Percentiles rank a stretch among this genome's conserved stretches.
Evolutionary conservation across 1,140 invertebrate species (phyloP).

Genomic region (Aporrectodea caliginosa): DNA sequence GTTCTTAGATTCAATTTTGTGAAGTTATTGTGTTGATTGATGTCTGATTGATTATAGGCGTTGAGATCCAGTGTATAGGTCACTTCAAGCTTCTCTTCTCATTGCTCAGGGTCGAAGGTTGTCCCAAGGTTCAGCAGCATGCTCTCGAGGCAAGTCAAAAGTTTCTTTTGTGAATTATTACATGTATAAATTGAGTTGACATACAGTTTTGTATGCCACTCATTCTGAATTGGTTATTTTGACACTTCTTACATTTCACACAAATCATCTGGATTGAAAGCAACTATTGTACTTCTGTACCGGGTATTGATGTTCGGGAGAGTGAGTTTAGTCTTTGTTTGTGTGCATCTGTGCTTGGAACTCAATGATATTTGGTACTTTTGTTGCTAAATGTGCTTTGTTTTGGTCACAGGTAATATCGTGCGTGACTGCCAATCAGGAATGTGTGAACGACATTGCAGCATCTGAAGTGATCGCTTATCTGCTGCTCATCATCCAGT

Average conservation of each 20-base stretch:
- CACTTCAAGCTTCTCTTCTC: slow-evolving; percentile 88
- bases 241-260: no score
- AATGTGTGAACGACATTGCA: slow-evolving; percentile 93
- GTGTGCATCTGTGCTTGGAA: background rate
- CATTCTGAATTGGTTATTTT: no score
- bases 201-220: no score
- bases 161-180: no score
- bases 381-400: background rate
- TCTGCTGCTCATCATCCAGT: slow-evolving; percentile 73
- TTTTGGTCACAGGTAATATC: slow-evolving; percentile 63
- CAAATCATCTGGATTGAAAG: no score
- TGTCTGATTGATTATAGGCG: slow-evolving; percentile 58
- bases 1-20: no score
- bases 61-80: slow-evolving; percentile 95
- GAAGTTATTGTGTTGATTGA: background rate
- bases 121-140: slow-evolving; percentile 67
- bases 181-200: no score
- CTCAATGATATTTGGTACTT: background rate
- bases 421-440: slow-evolving; percentile 78
- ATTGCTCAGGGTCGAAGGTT: slow-evolving; percentile 67
- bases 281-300: no score
- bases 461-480: slow-evolving; percentile 77
- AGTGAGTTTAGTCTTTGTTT: no score
- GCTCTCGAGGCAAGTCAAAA: slow-evolving; percentile 61
- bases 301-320: no score